Base-by-base conservation (phyloP, 53 echinoderm and acorn worm species). In the Holothuria scabra region DNA sequence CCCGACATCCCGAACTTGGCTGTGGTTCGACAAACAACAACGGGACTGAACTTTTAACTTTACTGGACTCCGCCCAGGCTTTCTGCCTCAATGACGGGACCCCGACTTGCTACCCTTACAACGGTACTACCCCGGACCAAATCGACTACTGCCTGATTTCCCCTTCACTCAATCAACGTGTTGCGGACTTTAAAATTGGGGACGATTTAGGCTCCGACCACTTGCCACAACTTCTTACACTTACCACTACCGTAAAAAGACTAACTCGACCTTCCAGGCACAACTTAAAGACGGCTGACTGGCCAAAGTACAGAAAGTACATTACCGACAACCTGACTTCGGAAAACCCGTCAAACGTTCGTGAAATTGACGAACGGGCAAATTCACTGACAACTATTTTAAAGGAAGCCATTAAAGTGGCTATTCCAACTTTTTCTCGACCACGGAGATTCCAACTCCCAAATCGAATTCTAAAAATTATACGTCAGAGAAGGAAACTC, bases 121-220 rank as follows among this genome's bases (percentile, higher is more conserved):
- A 12, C 10, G 30, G 37, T 35, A 35, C 16, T 3, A 4, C 12
- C 12, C 69, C 69, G 10, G 69, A 69, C 33, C 69, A 69, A 69
- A 22, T 69, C 3, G 69, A 41, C 30, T 69, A 69, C 5, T 69
- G 19, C 37, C 35, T 31, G 11, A 32, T 69, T 23, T 31, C 69
- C 12, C 20, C 16, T 44, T 38, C 20, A 9, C 35, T 69, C 13
- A 38, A 69, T 20, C 38, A 35, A 0, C 1, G 22, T 12, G 22
- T 44, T 18, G 20, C 12, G 6, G 19, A 19, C 18, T 44, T 69
- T 21, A 19, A 12, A 10, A 69, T 69, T 20, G 69, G 22, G 16
- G 69, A 69, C 11, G 69, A 69, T 20, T 44, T 69, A 8, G 69
- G 69, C 19, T 69, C 69, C 18, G 69, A 69, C 69, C 38, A 44